Percentiles rank a stretch among this genome's conserved stretches.
Evolutionary conservation across 2,797 vertebrate species (phyloP).

Genomic region (Dromococcyx pavoninus): DNA sequence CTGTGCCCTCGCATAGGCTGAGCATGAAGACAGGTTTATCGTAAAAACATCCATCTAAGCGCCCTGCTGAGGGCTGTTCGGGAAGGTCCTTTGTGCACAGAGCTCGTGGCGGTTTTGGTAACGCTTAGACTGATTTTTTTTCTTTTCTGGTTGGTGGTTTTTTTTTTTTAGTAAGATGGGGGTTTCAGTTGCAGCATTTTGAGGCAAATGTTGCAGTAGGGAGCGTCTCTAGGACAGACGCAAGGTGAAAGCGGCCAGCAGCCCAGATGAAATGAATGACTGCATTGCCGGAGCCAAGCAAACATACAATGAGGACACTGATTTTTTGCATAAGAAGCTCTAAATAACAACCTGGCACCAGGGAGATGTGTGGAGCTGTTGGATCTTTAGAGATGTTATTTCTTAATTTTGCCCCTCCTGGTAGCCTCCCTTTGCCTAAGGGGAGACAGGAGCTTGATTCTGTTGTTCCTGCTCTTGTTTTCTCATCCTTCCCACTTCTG

Average conservation of each 20-base stretch:
- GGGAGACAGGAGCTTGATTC: background rate
- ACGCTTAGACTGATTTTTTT: background rate
- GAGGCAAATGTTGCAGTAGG: background rate
- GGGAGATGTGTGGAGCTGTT: background rate
- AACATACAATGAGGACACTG: background rate
- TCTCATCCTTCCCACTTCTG: background rate
- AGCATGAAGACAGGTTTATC: background rate
- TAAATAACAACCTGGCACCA: background rate
- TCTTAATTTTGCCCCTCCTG: background rate
- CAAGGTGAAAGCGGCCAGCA: slow-evolving; percentile 38
- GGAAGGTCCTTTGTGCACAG: background rate
- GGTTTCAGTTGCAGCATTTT: background rate
- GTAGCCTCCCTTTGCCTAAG: background rate
- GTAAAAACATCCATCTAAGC: background rate
- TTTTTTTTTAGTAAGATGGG: background rate
- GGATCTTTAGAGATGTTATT: background rate
- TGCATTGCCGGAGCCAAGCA: slow-evolving; percentile 1
- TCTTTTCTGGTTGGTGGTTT: fast-evolving
- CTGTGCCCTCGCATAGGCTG: background rate
- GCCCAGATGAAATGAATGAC: slow-evolving; percentile 38
- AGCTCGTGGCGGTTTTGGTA: background rate
- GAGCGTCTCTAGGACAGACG: slow-evolving; percentile 5
- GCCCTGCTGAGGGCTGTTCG: background rate
- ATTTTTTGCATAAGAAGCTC: background rate
- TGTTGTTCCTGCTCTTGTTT: background rate